Percentiles rank a stretch among this genome's conserved stretches.
phyloP scores from a whole-genome alignment of 2,113 vertebrate genomes.

The Laticauda laticaudata region DNA sequence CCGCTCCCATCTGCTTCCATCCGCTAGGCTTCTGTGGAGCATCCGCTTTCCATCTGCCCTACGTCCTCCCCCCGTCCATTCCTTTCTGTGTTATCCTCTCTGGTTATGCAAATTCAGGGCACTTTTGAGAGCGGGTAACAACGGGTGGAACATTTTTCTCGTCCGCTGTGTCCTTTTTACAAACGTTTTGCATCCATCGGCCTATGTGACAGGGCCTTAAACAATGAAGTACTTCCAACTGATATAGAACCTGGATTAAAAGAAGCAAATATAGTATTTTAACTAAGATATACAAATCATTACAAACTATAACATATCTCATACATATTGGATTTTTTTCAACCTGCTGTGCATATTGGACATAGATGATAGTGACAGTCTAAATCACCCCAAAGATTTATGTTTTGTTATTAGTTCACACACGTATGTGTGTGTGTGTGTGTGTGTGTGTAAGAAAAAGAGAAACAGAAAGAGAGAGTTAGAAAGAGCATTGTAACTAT shows the following conservation, averaged over 20 bases:
- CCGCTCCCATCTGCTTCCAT: too few species aligned
- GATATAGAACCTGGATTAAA: neutral
- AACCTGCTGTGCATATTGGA: neutral
- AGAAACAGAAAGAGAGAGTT: too few species aligned
- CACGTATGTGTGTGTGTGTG: neutral
- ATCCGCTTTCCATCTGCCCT: too few species aligned
- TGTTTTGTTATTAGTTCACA: neutral
- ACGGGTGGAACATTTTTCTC: too few species aligned
- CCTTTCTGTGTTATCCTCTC: too few species aligned
- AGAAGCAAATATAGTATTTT: constrained; percentile 26
- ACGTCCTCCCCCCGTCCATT: too few species aligned
- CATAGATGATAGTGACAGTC: neutral
- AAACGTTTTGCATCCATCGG: too few species aligned
- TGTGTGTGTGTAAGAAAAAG: neutral
- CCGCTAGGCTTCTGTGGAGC: too few species aligned
- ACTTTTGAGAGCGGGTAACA: too few species aligned
- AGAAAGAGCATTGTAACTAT: neutral
- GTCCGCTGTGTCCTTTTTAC: too few species aligned
- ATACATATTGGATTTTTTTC: neutral
- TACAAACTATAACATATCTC: neutral
- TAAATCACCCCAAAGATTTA: neutral
- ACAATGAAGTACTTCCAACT: neutral
- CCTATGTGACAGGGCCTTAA: neutral
- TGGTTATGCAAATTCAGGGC: too few species aligned
- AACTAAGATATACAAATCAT: constrained; percentile 16